Conservation (phyloP, 1,140 invertebrate genomes). For the Drosophila pruinosa region DNA sequence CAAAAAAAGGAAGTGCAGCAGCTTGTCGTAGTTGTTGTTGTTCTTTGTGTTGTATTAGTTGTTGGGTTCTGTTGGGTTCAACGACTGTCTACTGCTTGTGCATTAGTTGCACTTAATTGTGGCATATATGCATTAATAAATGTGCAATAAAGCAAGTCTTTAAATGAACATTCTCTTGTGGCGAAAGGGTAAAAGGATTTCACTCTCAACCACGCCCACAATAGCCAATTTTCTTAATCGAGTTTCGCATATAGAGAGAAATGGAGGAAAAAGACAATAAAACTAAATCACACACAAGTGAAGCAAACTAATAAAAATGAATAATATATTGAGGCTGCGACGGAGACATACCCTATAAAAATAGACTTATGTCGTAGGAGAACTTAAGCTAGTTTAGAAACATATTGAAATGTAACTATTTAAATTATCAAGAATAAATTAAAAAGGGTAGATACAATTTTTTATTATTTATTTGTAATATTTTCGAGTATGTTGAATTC, state of each 20-base stretch:
- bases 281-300: constrained; percentile 35
- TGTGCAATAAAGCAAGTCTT: constrained; percentile 1
- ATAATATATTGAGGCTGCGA: neutral
- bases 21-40: neutral
- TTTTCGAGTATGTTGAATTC: too few species aligned
- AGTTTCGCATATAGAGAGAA: constrained; percentile 41
- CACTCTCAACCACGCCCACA: neutral
- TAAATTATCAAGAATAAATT: too few species aligned
- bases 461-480: too few species aligned
- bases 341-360: neutral
- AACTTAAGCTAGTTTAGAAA: too few species aligned
- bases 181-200: neutral
- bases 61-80: constrained; percentile 23
- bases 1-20: neutral
- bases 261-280: constrained; percentile 50
- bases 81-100: constrained; percentile 14
- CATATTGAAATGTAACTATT: too few species aligned
- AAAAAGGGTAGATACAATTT: too few species aligned
- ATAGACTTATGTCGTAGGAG: too few species aligned
- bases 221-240: constrained; percentile 38
- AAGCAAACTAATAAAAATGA: constrained; percentile 13
- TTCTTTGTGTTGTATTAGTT: neutral
- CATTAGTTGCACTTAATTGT: constrained; percentile 2
- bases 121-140: constrained; percentile 14
- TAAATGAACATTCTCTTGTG: neutral